Evolutionary conservation across 2,888 invertebrate species (phyloP), one percentile per base, ranked within the genome.

Genomic region (Tuberolachnus salignus): DNA sequence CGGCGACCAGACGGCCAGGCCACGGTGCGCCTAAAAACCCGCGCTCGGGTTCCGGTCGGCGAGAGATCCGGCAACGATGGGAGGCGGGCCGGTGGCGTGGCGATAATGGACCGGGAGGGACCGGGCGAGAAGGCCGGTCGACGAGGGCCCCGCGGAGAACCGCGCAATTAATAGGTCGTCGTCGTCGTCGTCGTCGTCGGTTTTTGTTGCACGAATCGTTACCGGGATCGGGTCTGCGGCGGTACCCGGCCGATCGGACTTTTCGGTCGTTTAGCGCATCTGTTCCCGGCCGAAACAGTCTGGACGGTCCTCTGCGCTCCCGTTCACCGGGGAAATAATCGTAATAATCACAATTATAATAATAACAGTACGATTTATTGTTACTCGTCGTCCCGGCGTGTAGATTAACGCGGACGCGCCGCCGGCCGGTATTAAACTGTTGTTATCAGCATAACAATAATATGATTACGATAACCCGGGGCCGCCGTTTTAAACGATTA

Each of bases 231-330:
- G 44, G 11, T 1, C 9, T 9, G 21, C 19, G 55, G 64, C n/a
- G 57, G 11, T 14, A 21, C 46, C n/a, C 23, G 19, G 9, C 23
- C 49, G 26, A 67, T 57, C 75, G 67, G 67, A 57, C 57, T 75
- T 75, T 75, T 67, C 66, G 75, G 75, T 75, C 75, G 67, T 75
- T 75, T 75, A 49, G 57, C 67, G 66, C 75, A 75, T 75, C 75
- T 75, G 75, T 75, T 66, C 67, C 34, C 34, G 34, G 34, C n/a
- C 66, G 57, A 10, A 34, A 34, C 6, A 63, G n/a, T 44, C 53
- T 21, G 1, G 14, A 64, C 59, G 26, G 26, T 44, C 23, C 16
- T 46, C 46, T 14, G 13, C 34, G 1, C 21, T 16, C 44, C 9
- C 55, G 3, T 8, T 2, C 51, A 0, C 19, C 51, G 8, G 4